Evolutionary conservation across 2,113 vertebrate species (phyloP).

Genomic region (Corythornis vintsioides): DNA sequence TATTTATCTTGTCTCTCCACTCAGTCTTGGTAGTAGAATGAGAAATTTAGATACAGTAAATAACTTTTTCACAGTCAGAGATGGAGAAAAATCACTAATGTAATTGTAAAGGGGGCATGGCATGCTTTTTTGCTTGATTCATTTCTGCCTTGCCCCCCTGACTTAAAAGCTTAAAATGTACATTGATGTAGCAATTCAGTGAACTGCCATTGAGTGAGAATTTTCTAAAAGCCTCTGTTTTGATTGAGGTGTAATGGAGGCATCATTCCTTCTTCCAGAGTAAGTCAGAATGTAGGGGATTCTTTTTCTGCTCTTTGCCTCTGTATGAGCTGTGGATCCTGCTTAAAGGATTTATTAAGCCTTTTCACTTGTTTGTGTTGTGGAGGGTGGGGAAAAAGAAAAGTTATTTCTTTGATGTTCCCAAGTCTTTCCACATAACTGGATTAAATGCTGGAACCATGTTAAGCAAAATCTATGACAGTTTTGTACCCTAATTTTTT

Average conservation of each 20-base stretch:
- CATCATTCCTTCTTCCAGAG: not conserved
- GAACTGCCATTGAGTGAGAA: not conserved
- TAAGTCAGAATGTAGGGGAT: not conserved
- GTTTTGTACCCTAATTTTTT: not conserved
- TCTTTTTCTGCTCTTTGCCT: not conserved
- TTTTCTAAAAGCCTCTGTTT: not conserved
- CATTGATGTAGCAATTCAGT: not conserved
- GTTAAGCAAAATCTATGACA: slow-evolving; percentile 8
- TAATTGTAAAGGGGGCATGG: not conserved
- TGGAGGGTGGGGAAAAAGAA: rapidly evolving
- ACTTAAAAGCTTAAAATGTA: not conserved
- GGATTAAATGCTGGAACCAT: slow-evolving; percentile 7
- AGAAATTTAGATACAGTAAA: not conserved
- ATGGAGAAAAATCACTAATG: not conserved
- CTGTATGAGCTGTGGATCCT: not conserved
- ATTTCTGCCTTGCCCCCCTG: not conserved
- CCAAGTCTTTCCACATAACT: not conserved
- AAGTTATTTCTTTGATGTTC: slow-evolving; percentile 29
- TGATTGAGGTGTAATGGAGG: not conserved
- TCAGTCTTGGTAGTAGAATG: not conserved
- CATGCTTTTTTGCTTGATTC: not conserved
- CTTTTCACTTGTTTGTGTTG: not conserved
- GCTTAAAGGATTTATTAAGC: slow-evolving; percentile 1
- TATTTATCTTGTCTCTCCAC: not conserved
- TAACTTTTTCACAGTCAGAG: not conserved